Evolutionary conservation across 2,888 invertebrate species (phyloP).

Genomic region (Adelognathus sp.): DNA sequence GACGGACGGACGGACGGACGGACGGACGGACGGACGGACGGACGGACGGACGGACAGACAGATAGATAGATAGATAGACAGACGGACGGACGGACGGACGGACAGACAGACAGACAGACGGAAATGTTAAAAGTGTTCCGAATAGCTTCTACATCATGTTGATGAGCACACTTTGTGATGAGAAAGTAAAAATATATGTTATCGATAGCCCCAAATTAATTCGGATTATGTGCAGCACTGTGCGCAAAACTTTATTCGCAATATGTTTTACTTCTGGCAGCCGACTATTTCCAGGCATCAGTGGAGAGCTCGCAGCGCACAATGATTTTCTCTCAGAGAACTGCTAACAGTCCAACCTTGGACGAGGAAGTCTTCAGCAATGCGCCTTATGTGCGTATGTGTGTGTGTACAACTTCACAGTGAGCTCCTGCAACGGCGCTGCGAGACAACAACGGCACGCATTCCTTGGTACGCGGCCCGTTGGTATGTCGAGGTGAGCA

Average conservation of each 20-base stretch:
- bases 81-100: too few species aligned
- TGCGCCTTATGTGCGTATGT: neutral
- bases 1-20: too few species aligned
- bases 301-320: neutral
- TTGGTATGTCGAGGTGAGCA: conserved; percentile 78
- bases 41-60: too few species aligned
- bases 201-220: too few species aligned
- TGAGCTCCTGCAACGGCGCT: neutral
- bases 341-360: conserved; percentile 17
- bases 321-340: neutral
- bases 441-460: conserved; percentile 72
- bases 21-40: too few species aligned
- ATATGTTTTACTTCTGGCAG: neutral
- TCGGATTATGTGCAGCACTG: neutral
- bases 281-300: neutral
- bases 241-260: neutral
- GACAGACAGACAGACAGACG: too few species aligned
- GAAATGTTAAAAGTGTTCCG: too few species aligned
- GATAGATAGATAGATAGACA: too few species aligned
- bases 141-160: too few species aligned
- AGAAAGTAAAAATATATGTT: neutral
- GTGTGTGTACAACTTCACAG: conserved; percentile 17
- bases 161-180: too few species aligned
- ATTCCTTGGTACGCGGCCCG: conserved; percentile 74
- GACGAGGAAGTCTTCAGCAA: conserved; percentile 5